Evolutionary conservation across 2,888 invertebrate species (phyloP).

Genomic region (Metallyticus violacea): DNA sequence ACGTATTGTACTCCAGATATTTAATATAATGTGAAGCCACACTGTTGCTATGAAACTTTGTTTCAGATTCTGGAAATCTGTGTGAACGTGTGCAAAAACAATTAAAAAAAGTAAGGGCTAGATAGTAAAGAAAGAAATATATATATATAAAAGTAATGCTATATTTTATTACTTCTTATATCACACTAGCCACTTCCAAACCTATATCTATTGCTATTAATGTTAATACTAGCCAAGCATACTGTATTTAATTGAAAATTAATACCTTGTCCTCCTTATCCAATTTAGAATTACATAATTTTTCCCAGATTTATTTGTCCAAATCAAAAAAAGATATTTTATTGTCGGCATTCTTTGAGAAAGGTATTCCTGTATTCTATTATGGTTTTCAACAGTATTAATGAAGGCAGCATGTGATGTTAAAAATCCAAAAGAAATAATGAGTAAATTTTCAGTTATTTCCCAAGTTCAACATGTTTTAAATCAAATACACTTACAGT

Average conservation of each 20-base stretch:
- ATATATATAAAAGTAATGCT: neutral
- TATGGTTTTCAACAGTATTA: too few relatives aligned
- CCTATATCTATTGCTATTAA: neutral
- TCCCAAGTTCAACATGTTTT: too few relatives aligned
- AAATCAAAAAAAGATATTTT: too few relatives aligned
- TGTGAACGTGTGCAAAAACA: constrained; percentile 18
- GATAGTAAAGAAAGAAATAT: neutral
- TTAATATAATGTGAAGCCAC: constrained; percentile 4
- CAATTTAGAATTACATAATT: neutral
- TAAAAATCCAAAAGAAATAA: too few relatives aligned
- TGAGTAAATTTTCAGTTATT: too few relatives aligned
- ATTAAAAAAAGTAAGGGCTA: neutral
- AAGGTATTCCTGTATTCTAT: too few relatives aligned
- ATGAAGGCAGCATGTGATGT: too few relatives aligned
- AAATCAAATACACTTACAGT: too few relatives aligned
- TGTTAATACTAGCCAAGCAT: neutral
- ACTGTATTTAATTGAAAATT: neutral
- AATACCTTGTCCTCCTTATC: neutral
- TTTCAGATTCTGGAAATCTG: constrained; percentile 9
- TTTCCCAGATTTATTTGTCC: neutral
- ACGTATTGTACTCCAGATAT: constrained; percentile 1
- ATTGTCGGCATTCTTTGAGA: too few relatives aligned
- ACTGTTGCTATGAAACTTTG: constrained; percentile 6
- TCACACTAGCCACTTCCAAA: neutral
- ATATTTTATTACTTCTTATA: neutral